A percentile compares a stretch with the other conserved stretches of the same genome.
Conservation (phyloP, 64 coral and sea anemone genomes). For the Pocillopora damicornis region DNA sequence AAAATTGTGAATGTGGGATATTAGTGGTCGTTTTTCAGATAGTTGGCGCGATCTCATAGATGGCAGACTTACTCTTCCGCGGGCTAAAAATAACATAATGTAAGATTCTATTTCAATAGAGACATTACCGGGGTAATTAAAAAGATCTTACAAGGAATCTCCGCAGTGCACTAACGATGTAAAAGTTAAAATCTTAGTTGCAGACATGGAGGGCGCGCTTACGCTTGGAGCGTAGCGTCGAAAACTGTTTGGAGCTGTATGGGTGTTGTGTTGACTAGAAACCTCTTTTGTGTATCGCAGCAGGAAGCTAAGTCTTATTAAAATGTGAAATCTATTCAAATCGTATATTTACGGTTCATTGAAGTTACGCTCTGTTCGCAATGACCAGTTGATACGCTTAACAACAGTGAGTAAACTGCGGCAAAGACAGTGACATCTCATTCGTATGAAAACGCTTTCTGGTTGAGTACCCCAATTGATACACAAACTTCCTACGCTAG, state of each 20-base stretch:
- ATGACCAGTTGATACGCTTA: neutral
- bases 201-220: neutral
- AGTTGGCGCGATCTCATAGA: neutral
- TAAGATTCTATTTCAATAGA: neutral
- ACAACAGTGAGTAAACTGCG: neutral
- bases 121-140: neutral
- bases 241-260: neutral
- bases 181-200: neutral
- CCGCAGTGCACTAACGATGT: neutral
- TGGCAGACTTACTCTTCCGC: neutral
- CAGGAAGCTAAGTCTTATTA: constrained; percentile 9
- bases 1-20: too few species aligned
- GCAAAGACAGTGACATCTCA: neutral
- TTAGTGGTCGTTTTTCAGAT: neutral
- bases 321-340: constrained; percentile 34
- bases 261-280: neutral
- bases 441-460: neutral
- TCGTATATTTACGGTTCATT: constrained; percentile 27
- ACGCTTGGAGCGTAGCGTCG: neutral
- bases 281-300: neutral
- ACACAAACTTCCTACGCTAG: neutral
- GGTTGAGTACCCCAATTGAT: neutral
- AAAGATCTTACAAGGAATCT: neutral
- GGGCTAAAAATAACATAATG: constrained; percentile 3
- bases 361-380: neutral